These are phyloP conservation scores for Rhinichthys klamathensis DNA, from an alignment of 2,113 vertebrate species.

Conservation along the genomic window DNA sequence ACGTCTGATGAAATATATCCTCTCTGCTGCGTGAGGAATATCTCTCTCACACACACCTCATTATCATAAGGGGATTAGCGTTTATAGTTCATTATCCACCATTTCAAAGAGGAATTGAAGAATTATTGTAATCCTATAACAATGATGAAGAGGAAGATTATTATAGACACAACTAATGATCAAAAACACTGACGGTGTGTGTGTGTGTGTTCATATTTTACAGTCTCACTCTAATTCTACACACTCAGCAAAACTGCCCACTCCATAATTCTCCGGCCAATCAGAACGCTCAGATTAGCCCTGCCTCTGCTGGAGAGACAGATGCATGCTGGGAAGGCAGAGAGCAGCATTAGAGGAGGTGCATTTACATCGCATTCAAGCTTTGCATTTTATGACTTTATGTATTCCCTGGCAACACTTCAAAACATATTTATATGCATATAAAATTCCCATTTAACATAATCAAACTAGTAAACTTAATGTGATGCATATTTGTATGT, in stretches of 20 bases:
- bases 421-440: background rate
- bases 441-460: background rate
- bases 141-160: conserved; percentile 11
- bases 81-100: conserved; percentile 16
- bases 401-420: background rate
- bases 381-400: background rate
- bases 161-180: background rate
- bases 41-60: background rate
- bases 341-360: background rate
- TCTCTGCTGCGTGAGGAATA: background rate
- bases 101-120: background rate
- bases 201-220: background rate
- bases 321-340: conserved; percentile 50
- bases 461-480: background rate
- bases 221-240: background rate
- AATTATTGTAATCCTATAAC: conserved; percentile 42
- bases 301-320: conserved; percentile 5
- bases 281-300: conserved; percentile 9
- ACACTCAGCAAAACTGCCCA: background rate
- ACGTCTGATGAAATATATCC: background rate
- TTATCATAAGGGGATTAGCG: conserved; percentile 12
- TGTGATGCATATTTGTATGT: background rate
- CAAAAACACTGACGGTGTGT: background rate
- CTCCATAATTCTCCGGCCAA: background rate
- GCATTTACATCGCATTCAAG: background rate